These are phyloP conservation scores for Pristionchus pacificus DNA, from an alignment of 1,140 invertebrate genomes.

Conservation along the genomic window DNA sequence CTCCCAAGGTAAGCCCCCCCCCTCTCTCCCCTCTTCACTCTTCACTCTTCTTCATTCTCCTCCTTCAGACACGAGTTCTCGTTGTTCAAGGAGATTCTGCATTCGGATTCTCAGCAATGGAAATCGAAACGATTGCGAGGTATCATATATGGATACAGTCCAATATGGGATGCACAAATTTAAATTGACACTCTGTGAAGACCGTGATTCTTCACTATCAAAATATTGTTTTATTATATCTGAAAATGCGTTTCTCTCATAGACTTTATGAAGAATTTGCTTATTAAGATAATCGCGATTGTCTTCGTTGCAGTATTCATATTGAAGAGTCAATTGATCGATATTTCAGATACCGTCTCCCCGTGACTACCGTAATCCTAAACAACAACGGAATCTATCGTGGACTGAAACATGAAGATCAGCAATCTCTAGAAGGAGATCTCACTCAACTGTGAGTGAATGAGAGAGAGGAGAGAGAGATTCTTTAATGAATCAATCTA, in stretches of 20 bases:
- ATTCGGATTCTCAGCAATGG: constrained; percentile 95
- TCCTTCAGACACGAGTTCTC: constrained; percentile 74
- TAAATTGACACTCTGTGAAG: too few species aligned
- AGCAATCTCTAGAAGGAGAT: constrained; percentile 67
- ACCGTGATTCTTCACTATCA: too few species aligned
- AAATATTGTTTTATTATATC: constrained; percentile 4
- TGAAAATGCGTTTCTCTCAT: constrained; percentile 1
- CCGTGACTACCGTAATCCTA: constrained; percentile 82
- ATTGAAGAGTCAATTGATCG: neutral
- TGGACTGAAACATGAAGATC: constrained; percentile 75
- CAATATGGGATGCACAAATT: too few species aligned
- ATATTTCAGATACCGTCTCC: constrained; percentile 75
- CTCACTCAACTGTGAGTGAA: constrained; percentile 60
- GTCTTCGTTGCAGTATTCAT: neutral
- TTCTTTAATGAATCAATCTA: constrained; percentile 2
- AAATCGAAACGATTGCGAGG: constrained; percentile 87
- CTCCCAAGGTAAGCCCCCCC: constrained; percentile 73
- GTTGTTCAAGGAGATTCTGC: constrained; percentile 87
- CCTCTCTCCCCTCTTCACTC: constrained; percentile 78
- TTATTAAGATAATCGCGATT: neutral
- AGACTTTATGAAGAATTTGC: neutral
- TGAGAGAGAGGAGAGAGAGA: neutral
- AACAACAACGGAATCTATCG: constrained; percentile 93
- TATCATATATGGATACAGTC: constrained; percentile 53
- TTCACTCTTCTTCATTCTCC: constrained; percentile 71